A percentile compares a stretch with the other conserved stretches of the same genome.
Conservation (phyloP, 2,113 vertebrate genomes). For the Triplophysa dalaica region DNA sequence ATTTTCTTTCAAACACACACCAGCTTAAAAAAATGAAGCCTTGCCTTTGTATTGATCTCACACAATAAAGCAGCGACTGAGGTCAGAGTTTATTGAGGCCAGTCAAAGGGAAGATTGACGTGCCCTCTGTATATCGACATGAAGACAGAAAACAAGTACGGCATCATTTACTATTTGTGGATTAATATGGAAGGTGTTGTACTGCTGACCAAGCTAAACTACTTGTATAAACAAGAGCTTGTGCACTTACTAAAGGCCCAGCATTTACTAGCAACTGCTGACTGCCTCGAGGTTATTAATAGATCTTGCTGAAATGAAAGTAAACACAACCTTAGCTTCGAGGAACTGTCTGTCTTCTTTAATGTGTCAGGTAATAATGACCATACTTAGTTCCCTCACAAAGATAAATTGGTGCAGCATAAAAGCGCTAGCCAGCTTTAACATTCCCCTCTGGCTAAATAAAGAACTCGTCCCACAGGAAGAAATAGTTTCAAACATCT, state of each 20-base stretch:
- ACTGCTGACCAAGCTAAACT: constrained; percentile 39
- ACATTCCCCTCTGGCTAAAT: constrained; percentile 26
- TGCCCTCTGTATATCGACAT: not conserved
- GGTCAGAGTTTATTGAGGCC: not conserved
- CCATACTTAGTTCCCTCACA: constrained; percentile 42
- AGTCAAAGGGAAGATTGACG: not conserved
- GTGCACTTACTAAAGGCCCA: constrained; percentile 17
- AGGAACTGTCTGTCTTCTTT: constrained; percentile 34
- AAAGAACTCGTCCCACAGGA: constrained; percentile 29
- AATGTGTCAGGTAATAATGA: constrained; percentile 47
- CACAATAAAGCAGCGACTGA: not conserved
- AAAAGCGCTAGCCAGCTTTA: constrained; percentile 13
- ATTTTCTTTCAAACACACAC: too few relatives aligned
- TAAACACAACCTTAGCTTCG: constrained; percentile 41
- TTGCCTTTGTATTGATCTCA: not conserved
- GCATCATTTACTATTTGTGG: constrained; percentile 1
- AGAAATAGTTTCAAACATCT: constrained; percentile 28
- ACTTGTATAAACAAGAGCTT: constrained; percentile 33
- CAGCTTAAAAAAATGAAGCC: not conserved
- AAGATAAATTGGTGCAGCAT: constrained; percentile 41
- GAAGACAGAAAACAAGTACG: not conserved
- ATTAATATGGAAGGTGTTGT: not conserved
- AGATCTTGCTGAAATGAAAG: constrained; percentile 37
- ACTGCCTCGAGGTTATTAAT: constrained; percentile 42
- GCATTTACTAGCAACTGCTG: constrained; percentile 30